These are phyloP conservation scores for Arenaria interpres DNA, from an alignment of 2,113 vertebrate genomes.

Conservation along the genomic window DNA sequence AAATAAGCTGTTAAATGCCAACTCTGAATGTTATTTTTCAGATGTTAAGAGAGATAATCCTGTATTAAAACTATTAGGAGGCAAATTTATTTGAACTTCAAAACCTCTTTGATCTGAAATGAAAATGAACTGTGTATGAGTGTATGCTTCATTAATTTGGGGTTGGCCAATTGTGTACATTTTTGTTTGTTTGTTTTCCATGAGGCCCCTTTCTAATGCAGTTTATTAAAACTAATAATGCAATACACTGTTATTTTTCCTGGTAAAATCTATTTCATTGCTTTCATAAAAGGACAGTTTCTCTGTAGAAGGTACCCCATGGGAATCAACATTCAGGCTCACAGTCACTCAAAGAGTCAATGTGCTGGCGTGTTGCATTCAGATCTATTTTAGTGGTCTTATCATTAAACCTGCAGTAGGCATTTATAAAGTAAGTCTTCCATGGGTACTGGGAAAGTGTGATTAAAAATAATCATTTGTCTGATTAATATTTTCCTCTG, in stretches of 20 bases:
- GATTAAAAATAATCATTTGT: conserved; percentile 70
- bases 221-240: conserved; percentile 69
- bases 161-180: conserved; percentile 1
- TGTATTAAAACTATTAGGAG: conserved; percentile 62
- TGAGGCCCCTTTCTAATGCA: conserved; percentile 3
- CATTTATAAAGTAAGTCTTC: conserved; percentile 45
- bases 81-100: conserved; percentile 61
- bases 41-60: conserved; percentile 56
- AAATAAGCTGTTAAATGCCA: conserved; percentile 63
- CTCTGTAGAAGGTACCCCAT: conserved; percentile 24
- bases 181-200: not conserved
- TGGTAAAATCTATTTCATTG: conserved; percentile 17
- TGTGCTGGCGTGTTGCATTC: conserved; percentile 15
- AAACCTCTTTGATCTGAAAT: conserved; percentile 67
- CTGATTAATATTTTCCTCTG: conserved; percentile 71
- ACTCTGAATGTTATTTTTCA: conserved; percentile 56
- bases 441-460: not conserved
- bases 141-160: conserved; percentile 43
- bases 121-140: conserved; percentile 55
- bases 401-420: conserved; percentile 63
- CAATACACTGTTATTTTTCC: conserved; percentile 42
- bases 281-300: conserved; percentile 42
- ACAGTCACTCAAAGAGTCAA: not conserved
- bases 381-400: conserved; percentile 49
- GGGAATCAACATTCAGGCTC: conserved; percentile 56